Conservation (phyloP, 2,888 invertebrate species). For the Pristionchus entomophagus region DNA sequence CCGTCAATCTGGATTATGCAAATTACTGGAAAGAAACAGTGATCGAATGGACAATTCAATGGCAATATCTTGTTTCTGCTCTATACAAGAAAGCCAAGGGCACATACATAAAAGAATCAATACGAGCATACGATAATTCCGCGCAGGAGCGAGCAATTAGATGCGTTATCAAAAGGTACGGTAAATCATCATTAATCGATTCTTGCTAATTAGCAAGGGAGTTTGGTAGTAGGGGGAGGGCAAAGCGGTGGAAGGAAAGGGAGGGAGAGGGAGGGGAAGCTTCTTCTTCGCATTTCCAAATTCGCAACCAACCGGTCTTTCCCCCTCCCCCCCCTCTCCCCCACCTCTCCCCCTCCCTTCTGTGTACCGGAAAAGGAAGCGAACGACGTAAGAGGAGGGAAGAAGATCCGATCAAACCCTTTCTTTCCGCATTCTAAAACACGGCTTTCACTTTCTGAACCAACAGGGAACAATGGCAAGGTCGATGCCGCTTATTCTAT, state of each 20-base stretch:
- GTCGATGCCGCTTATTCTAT: background rate
- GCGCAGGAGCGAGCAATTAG: background rate
- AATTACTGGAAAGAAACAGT: background rate
- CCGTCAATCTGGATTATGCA: background rate
- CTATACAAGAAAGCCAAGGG: background rate
- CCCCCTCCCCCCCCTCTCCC: background rate
- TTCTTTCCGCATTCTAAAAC: background rate
- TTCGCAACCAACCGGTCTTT: background rate
- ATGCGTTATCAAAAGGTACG: background rate
- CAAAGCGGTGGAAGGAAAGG: too few species aligned
- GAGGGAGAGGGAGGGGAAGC: background rate
- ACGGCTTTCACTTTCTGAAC: background rate
- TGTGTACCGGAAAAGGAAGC: background rate
- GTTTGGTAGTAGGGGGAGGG: slow-evolving; percentile 1
- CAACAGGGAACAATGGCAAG: background rate
- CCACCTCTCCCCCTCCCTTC: background rate
- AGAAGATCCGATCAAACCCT: background rate
- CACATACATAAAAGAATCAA: background rate
- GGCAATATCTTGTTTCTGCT: background rate
- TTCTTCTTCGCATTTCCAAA: slow-evolving; percentile 11
- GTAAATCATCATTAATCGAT: background rate
- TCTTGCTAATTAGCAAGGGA: background rate
- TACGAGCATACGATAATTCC: background rate
- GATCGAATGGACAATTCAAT: background rate
- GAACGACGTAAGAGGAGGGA: slow-evolving; percentile 15